Conservation (phyloP, 2,797 vertebrate genomes). For the Rhodeus uyekii region DNA sequence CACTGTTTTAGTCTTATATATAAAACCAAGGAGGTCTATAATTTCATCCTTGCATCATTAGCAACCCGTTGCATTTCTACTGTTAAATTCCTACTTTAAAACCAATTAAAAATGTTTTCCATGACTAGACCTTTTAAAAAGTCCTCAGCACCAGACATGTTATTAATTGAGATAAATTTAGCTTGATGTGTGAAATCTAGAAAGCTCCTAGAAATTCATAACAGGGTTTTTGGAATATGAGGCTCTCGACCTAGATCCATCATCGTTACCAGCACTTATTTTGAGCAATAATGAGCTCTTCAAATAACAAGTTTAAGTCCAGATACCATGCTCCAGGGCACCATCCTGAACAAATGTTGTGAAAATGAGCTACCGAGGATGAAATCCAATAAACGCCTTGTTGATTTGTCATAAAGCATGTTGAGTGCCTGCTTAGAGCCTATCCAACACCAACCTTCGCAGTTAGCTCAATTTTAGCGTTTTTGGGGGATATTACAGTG, state of each 20-base stretch:
- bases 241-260: not conserved
- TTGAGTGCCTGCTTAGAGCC: not conserved
- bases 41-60: not conserved
- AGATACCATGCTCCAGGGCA: not conserved
- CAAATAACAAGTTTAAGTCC: constrained; percentile 7
- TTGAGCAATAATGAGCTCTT: constrained; percentile 15
- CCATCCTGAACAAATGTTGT: not conserved
- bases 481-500: not conserved
- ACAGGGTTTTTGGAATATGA: not conserved
- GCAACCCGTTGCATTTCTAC: not conserved
- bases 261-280: constrained; percentile 32
- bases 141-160: not conserved
- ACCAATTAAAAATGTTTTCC: not conserved
- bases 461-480: not conserved
- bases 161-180: not conserved
- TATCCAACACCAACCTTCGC: not conserved
- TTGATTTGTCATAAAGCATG: not conserved
- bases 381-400: constrained; percentile 13
- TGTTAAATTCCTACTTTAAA: not conserved
- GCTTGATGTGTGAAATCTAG: not conserved
- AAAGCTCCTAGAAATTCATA: not conserved
- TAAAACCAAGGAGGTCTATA: not conserved
- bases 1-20: too few relatives aligned
- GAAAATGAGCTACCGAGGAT: constrained; percentile 10
- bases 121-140: not conserved